Evolutionary conservation across 2,113 vertebrate species (phyloP), one percentile per base, ranked within the genome.

Genomic region (Oryzias woworae): DNA sequence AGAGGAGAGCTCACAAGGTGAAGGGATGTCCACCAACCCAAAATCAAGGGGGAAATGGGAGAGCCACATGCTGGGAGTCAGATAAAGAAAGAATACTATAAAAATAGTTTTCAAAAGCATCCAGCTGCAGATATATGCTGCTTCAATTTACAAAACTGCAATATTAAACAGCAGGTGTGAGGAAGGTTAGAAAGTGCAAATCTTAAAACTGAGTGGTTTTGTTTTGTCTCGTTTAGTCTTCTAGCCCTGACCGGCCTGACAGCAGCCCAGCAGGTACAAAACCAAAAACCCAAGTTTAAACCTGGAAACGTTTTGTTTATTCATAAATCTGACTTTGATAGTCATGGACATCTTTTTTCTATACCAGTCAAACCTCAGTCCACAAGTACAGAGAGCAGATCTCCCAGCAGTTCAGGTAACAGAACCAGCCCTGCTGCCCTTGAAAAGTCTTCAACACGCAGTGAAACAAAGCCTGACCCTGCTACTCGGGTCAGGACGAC

Each of bases 1-100:
- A 97, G 85, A 94, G 88, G 73, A 94, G 96, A 89, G 94, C 94
- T 0, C 88, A 95, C 65, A 97, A 98, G 95, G 97, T 98, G 42
- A 74, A 58, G 10, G 17, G 23, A 17, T 22, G 43, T 44, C 14
- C 24, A 14, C 23, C 20, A 3, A 20, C 44, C 43, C 18, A 65
- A 58, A 62, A 47, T 20, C 45, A 6, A 5, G 26, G 26, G 5
- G 26, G 26, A 28, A 28, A 28, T 5, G 26, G 26, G 26, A 28
- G 6, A 28, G 26, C 26, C 26, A 28, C 26, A 28, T 28, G 20
- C 1, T 28, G 26, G 45, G 45, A 15, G 45, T 18, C 5, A 47
- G 2, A 48, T 48, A 48, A 48, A 48, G 16, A 20, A 17, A 36
- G 36, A 36, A 36, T 36, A 2, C 10, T 36, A 12, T 36, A 12